phyloP scores from a whole-genome alignment of 2,888 invertebrate genomes.

The Drosophila emarginata region DNA sequence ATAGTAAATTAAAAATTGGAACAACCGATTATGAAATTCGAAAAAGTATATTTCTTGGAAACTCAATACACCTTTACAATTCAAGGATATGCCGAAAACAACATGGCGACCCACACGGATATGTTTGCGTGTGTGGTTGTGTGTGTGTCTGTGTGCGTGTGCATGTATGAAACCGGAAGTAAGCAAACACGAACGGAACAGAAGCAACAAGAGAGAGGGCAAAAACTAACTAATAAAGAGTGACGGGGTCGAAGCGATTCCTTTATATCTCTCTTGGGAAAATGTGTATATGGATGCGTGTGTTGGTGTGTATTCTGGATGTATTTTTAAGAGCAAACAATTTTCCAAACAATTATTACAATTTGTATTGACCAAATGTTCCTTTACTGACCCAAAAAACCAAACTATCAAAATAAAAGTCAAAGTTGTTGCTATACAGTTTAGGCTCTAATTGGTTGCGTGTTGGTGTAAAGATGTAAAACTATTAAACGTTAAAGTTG shows the following conservation, averaged over 20 bases:
- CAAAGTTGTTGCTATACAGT: constrained; percentile 9
- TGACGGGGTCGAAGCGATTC: constrained; percentile 22
- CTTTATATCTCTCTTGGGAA: constrained; percentile 47
- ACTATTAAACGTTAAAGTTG: neutral
- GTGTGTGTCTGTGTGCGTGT: neutral
- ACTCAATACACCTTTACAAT: neutral
- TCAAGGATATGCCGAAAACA: constrained; percentile 54
- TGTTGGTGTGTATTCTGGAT: constrained; percentile 32
- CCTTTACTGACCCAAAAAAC: constrained; percentile 25
- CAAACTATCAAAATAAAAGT: constrained; percentile 3
- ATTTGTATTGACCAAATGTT: constrained; percentile 56
- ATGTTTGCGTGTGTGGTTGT: constrained; percentile 9
- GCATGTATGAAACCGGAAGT: constrained; percentile 39
- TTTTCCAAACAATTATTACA: constrained; percentile 72
- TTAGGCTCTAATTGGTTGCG: constrained; percentile 3
- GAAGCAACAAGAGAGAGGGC: neutral
- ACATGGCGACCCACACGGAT: constrained; percentile 53
- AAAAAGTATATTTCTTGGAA: neutral
- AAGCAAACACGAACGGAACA: constrained; percentile 33
- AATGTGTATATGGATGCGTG: neutral
- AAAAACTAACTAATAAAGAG: neutral
- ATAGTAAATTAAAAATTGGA: too few relatives aligned
- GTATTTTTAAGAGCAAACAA: constrained; percentile 68
- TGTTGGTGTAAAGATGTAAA: neutral
- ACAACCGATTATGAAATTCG: too few relatives aligned